Base-by-base conservation (phyloP, 2,113 vertebrate species). In the Drymodes brunneopygia region DNA sequence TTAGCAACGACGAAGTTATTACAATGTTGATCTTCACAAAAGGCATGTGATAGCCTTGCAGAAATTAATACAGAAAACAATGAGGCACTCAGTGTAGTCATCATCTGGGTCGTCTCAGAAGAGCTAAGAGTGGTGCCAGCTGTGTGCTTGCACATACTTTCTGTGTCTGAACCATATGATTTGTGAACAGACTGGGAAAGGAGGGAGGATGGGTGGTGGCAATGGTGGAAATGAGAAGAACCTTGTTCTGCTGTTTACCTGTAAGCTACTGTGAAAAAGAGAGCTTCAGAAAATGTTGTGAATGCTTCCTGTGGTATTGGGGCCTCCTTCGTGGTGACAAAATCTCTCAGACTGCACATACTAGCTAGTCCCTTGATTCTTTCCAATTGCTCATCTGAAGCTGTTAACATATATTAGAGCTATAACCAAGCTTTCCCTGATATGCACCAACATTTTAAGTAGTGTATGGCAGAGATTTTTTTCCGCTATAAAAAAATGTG, bases 261-360 rank as follows among this genome's bases (percentile, higher is more conserved):
- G 1, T 25, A 58, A 90, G 17, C 58, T 84, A 11, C 5, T 54
- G 25, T 24, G 44, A 66, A 92, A 74, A 85, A 58, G 38, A 67
- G 33, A 79, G 10, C n/a, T 85, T 56, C 44, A 79, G 36, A 71
- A 70, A 10, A 28, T 12, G 31, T 44, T 48, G 31, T 12, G 44
- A 79, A 45, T 6, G 15, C 18, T 86, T 92, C 38, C 36, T 0
- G 0, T 79, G 73, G n/a, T 31, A 40, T 11, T 74, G 66, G 35
- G 33, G 36, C 40, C 51, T 86, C 61, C 54, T 82, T 79, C 38
- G 33, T 48, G 17, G 35, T 78, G 64, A 38, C 23, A 58, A 48
- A 91, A 38, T 8, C 44, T 60, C 28, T 45, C 66, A 35, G 33
- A 27, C 7, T 66, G 58, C 45, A 66, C 0, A 0, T 18, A 15